A percentile compares a stretch with the other conserved stretches of the same genome.
These are phyloP conservation scores for Lutjanus campechanus DNA, from an alignment of 2,797 vertebrate genomes.

Conservation along the genomic window DNA sequence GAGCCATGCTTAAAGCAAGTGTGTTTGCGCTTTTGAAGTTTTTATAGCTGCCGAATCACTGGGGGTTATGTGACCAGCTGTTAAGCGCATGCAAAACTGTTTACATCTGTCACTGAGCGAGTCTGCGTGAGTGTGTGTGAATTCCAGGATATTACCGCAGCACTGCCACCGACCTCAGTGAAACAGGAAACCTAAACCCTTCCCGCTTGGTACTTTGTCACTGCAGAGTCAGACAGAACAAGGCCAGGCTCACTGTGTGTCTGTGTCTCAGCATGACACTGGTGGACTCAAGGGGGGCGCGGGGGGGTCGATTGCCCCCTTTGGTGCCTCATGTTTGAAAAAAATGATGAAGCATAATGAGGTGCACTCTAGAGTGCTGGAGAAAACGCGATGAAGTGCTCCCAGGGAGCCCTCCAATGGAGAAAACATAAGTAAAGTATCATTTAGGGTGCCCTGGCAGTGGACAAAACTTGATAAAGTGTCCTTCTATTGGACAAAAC, in stretches of 20 bases:
- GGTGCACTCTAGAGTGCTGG: too few species aligned
- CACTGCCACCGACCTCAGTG: constrained; percentile 56
- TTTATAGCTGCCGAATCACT: constrained; percentile 73
- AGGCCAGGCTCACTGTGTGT: constrained; percentile 27
- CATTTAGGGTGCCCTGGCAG: too few species aligned
- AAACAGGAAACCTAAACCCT: constrained; percentile 70
- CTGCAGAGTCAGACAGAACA: constrained; percentile 51
- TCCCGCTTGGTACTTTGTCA: constrained; percentile 62
- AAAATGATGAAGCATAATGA: too few species aligned
- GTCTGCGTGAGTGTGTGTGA: constrained; percentile 36
- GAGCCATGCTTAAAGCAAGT: constrained; percentile 32
- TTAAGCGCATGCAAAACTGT: constrained; percentile 67
- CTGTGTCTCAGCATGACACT: background rate
- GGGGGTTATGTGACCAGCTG: constrained; percentile 74
- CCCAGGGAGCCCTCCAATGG: too few species aligned
- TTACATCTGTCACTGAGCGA: constrained; percentile 68
- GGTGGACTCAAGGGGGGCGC: too few species aligned
- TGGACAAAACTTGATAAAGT: too few species aligned
- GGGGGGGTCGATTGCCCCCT: too few species aligned
- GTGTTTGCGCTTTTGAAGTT: constrained; percentile 70
- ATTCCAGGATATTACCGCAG: constrained; percentile 73
- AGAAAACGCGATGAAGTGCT: too few species aligned
- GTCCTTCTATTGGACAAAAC: too few species aligned
- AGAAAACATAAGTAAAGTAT: too few species aligned
- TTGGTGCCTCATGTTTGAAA: too few species aligned